Percentiles rank a stretch among this genome's conserved stretches.
Evolutionary conservation across 2,113 vertebrate genomes (phyloP).

Genomic region (Phycodurus eques): DNA sequence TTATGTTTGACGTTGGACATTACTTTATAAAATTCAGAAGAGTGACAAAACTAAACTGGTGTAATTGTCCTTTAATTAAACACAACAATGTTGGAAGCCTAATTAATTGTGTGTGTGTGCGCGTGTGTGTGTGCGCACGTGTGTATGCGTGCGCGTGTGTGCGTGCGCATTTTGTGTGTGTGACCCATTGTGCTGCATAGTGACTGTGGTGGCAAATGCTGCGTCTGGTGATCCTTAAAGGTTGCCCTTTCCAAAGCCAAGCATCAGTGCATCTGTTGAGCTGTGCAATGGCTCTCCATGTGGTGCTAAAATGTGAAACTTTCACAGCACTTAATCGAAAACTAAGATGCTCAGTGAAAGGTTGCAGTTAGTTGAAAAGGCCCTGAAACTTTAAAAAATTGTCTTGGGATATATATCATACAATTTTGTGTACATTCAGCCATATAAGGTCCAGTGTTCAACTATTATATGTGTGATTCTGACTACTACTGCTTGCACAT

Average conservation of each 20-base stretch:
- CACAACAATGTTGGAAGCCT: background rate
- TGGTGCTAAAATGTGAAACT: conserved; percentile 40
- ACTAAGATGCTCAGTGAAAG: conserved; percentile 7
- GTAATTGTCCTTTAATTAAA: background rate
- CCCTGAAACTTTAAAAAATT: background rate
- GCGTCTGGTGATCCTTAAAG: conserved; percentile 56
- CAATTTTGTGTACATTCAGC: background rate
- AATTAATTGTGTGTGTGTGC: background rate
- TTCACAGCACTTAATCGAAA: conserved; percentile 22
- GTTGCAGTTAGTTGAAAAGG: background rate
- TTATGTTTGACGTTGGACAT: background rate
- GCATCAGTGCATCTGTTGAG: conserved; percentile 42
- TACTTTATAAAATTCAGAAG: background rate
- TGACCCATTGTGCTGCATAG: conserved; percentile 34
- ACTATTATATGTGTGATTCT: too few relatives aligned
- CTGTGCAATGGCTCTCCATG: conserved; percentile 12
- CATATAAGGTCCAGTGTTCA: background rate
- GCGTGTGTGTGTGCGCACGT: background rate
- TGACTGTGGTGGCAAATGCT: conserved; percentile 45
- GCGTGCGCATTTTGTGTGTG: background rate
- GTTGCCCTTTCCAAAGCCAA: conserved; percentile 58
- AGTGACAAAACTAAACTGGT: background rate
- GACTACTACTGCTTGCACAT: too few relatives aligned
- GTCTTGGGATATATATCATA: background rate
- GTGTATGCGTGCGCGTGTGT: background rate